Conservation (phyloP, 2,888 invertebrate species). For the Oligia latruncula region DNA sequence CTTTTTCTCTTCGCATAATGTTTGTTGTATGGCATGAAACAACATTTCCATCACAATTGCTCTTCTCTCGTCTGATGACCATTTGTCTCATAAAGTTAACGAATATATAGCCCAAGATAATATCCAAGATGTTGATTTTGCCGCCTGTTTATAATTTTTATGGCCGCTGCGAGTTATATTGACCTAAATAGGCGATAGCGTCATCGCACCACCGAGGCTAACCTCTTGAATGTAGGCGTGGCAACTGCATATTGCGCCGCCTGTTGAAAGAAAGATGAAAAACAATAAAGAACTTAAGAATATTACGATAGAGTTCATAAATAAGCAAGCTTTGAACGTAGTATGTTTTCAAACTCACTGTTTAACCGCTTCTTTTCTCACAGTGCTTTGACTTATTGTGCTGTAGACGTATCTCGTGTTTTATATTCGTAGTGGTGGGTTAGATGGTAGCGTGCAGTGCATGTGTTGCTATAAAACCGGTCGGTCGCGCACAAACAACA, state of each 20-base stretch:
- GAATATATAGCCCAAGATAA: slow-evolving; percentile 44
- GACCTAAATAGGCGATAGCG: slow-evolving; percentile 87
- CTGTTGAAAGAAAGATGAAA: slow-evolving; percentile 41
- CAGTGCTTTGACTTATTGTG: slow-evolving; percentile 38
- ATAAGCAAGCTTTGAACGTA: slow-evolving; percentile 32
- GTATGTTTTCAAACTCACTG: slow-evolving; percentile 43
- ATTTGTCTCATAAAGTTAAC: slow-evolving; percentile 24
- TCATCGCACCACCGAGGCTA: slow-evolving; percentile 80
- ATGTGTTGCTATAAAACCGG: slow-evolving; percentile 82
- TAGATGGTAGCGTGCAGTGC: slow-evolving; percentile 73
- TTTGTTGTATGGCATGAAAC: not conserved
- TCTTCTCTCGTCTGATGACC: slow-evolving; percentile 20
- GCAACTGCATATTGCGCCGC: slow-evolving; percentile 68
- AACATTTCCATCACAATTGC: not conserved
- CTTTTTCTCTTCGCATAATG: slow-evolving; percentile 20
- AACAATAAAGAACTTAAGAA: slow-evolving; percentile 41
- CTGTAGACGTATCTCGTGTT: slow-evolving; percentile 70
- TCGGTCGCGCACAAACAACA: slow-evolving; percentile 81
- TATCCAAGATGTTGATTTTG: slow-evolving; percentile 52
- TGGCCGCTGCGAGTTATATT: slow-evolving; percentile 80
- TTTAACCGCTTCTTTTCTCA: slow-evolving; percentile 43
- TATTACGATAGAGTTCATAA: slow-evolving; percentile 35
- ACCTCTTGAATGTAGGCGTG: slow-evolving; percentile 81
- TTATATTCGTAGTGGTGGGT: slow-evolving; percentile 64
- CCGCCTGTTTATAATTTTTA: slow-evolving; percentile 80